Percentiles rank a stretch among this genome's conserved stretches.
Conservation (phyloP, 2,113 vertebrate species). For the Esox niger region DNA sequence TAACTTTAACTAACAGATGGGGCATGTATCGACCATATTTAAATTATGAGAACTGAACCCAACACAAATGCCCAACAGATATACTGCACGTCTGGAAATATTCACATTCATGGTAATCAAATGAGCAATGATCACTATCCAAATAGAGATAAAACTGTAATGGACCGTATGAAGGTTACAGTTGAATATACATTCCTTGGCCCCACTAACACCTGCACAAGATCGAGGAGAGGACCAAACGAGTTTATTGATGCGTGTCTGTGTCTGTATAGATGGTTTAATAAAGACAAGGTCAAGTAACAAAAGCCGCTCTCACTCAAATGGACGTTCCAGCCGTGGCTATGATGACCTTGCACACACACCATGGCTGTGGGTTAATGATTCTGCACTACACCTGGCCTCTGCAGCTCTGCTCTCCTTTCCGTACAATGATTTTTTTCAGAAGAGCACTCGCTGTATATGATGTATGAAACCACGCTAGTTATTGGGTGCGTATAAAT, state of each 20-base stretch:
- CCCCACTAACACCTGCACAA: constrained; percentile 17
- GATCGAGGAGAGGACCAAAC: constrained; percentile 47
- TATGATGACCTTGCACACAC: constrained; percentile 79
- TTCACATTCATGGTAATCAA: background rate
- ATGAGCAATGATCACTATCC: background rate
- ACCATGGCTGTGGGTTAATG: constrained; percentile 83
- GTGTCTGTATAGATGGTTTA: constrained; percentile 50
- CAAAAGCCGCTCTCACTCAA: constrained; percentile 54
- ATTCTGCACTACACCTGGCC: constrained; percentile 76
- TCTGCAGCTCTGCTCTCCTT: constrained; percentile 32
- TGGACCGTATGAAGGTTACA: constrained; percentile 13
- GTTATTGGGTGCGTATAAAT: constrained; percentile 87
- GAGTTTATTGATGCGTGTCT: constrained; percentile 60
- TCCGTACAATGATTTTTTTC: constrained; percentile 83
- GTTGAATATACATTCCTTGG: constrained; percentile 34
- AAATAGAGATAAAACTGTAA: constrained; percentile 1
- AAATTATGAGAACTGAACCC: too few relatives aligned
- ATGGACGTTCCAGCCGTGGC: constrained; percentile 70
- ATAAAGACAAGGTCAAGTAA: constrained; percentile 60
- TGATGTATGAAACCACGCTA: constrained; percentile 87
- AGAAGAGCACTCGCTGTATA: constrained; percentile 55
- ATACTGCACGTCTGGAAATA: background rate
- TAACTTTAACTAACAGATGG: background rate
- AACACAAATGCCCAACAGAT: too few relatives aligned
- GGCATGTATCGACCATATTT: too few relatives aligned